Evolutionary conservation across 2,888 invertebrate species (phyloP).

Genomic region (Sinelater perroti): DNA sequence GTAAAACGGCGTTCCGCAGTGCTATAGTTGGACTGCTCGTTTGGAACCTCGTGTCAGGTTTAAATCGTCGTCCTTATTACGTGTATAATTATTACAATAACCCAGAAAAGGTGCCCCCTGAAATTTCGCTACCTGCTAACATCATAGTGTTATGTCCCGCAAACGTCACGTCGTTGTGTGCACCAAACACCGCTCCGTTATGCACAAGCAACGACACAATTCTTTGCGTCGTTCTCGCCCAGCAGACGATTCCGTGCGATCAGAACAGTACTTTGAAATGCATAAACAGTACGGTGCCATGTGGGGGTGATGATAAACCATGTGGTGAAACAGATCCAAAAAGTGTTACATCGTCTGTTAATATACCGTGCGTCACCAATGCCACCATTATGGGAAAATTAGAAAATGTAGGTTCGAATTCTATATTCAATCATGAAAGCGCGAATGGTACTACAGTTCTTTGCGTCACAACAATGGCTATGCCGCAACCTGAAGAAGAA

Average conservation of each 20-base stretch:
- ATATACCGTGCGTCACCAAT: constrained; percentile 55
- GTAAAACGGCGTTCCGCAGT: constrained; percentile 51
- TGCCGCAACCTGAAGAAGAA: constrained; percentile 50
- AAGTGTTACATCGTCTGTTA: constrained; percentile 45
- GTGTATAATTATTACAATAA: constrained; percentile 56
- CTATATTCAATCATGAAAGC: neutral
- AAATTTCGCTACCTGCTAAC: constrained; percentile 53
- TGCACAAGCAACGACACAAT: constrained; percentile 55
- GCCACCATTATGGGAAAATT: constrained; percentile 51
- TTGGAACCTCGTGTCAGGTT: constrained; percentile 51
- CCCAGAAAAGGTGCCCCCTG: constrained; percentile 47
- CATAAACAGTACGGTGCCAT: constrained; percentile 50
- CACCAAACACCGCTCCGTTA: constrained; percentile 51
- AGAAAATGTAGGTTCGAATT: constrained; percentile 13
- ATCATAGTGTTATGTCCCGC: constrained; percentile 53
- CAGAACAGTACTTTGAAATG: constrained; percentile 48
- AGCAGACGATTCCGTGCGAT: constrained; percentile 49
- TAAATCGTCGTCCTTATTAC: constrained; percentile 49
- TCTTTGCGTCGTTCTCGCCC: constrained; percentile 52
- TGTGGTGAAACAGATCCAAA: constrained; percentile 45
- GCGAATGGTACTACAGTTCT: constrained; percentile 38
- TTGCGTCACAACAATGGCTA: constrained; percentile 56
- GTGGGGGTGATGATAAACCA: constrained; percentile 48
- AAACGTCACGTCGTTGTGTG: constrained; percentile 53
- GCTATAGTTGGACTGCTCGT: constrained; percentile 54